Evolutionary conservation across 2,797 vertebrate genomes (phyloP).

Genomic region (Propithecus deckenii): DNA sequence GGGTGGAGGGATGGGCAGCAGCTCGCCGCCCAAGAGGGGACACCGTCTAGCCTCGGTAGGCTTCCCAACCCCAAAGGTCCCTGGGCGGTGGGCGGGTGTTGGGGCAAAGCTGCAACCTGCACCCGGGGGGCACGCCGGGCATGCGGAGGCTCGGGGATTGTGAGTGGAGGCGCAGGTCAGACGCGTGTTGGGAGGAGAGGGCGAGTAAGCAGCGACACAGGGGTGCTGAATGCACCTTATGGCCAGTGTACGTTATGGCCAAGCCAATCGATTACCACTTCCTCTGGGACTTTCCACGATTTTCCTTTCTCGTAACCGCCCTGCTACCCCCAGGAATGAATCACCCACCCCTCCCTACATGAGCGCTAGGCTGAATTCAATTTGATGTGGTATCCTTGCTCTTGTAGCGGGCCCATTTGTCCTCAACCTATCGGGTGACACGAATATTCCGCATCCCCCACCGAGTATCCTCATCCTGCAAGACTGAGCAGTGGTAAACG

Average conservation of each 20-base stretch:
- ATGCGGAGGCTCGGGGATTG: neutral
- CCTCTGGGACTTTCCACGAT: slow-evolving; percentile 22
- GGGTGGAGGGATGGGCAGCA: neutral
- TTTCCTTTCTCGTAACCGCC: neutral
- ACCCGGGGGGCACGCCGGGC: neutral
- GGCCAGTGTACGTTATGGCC: neutral
- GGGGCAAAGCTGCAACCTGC: neutral
- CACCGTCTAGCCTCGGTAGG: neutral
- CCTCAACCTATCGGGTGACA: neutral
- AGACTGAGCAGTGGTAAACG: neutral
- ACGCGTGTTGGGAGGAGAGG: neutral
- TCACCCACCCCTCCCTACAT: neutral
- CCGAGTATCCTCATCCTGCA: neutral
- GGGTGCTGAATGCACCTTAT: neutral
- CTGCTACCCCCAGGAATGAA: neutral
- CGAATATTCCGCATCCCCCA: neutral
- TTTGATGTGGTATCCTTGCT: neutral
- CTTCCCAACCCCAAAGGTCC: neutral
- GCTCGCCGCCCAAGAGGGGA: neutral
- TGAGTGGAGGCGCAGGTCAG: neutral
- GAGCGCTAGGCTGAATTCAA: neutral
- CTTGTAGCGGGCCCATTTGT: neutral
- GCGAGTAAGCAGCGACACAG: neutral
- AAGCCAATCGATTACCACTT: neutral
- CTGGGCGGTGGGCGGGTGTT: neutral